These are phyloP conservation scores for Armadillidium nasatum DNA, from an alignment of 1,140 invertebrate genomes.

Conservation along the genomic window DNA sequence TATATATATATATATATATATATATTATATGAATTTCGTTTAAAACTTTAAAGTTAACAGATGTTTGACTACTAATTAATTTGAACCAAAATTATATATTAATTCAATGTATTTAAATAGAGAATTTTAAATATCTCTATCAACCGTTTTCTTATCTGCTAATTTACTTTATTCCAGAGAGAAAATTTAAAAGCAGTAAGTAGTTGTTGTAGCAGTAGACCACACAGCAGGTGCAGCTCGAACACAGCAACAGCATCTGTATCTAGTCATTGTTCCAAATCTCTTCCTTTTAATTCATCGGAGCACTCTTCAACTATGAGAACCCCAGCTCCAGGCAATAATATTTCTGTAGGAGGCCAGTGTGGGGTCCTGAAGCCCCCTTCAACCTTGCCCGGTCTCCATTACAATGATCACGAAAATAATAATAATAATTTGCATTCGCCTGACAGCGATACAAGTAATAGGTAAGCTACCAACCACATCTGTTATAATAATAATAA, in stretches of 20 bases:
- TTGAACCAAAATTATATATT: no score
- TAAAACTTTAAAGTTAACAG: no score
- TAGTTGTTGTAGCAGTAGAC: neutral
- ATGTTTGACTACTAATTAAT: no score
- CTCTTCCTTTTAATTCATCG: neutral
- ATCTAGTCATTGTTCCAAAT: neutral
- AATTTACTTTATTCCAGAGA: neutral
- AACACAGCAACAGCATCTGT: neutral
- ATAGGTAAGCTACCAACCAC: no score
- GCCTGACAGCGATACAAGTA: neutral
- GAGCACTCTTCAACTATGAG: neutral
- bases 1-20: no score
- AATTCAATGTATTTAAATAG: no score
- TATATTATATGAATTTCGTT: no score
- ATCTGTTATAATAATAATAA: no score
- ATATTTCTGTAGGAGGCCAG: neutral
- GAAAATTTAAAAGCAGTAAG: neutral
- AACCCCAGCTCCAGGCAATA: neutral
- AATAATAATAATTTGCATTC: constrained; percentile 1
- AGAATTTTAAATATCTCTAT: no score
- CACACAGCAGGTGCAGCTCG: neutral
- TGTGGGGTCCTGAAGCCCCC: neutral
- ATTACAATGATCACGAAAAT: neutral
- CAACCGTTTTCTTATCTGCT: no score
- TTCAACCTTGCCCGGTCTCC: neutral